Conservation (phyloP, 2,888 invertebrate genomes). For the Molorchus minor region DNA sequence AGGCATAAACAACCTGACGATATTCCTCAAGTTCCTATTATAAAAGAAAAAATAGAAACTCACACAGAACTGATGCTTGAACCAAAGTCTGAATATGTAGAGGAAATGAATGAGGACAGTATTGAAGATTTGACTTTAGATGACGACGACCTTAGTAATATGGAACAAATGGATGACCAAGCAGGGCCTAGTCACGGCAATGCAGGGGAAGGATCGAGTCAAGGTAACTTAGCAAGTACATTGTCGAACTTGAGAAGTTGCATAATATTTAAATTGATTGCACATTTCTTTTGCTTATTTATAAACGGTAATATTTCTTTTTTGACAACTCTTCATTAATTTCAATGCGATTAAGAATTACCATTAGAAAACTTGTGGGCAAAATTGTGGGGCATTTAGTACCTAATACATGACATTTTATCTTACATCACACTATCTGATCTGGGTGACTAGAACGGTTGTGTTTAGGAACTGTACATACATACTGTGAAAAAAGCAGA, state of each 20-base stretch:
- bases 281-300: no score
- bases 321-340: no score
- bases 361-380: no score
- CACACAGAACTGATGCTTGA: conserved; percentile 69
- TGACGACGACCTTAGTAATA: conserved; percentile 78
- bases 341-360: no score
- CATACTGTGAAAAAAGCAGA: no score
- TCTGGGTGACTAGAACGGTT: no score
- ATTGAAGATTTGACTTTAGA: conserved; percentile 87
- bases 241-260: conserved; percentile 11
- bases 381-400: no score
- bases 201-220: conserved; percentile 77
- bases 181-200: conserved; percentile 75
- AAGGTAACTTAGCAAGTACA: conserved; percentile 66
- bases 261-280: no score
- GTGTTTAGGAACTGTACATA: no score
- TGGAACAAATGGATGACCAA: conserved; percentile 75
- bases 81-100: conserved; percentile 80
- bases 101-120: conserved; percentile 75
- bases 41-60: conserved; percentile 68
- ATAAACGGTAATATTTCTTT: no score
- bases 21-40: conserved; percentile 62
- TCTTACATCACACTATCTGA: no score
- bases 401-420: no score
- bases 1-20: conserved; percentile 59